These are phyloP conservation scores for Hemichromis elongatus DNA, from an alignment of 2,113 vertebrate genomes.

Conservation along the genomic window DNA sequence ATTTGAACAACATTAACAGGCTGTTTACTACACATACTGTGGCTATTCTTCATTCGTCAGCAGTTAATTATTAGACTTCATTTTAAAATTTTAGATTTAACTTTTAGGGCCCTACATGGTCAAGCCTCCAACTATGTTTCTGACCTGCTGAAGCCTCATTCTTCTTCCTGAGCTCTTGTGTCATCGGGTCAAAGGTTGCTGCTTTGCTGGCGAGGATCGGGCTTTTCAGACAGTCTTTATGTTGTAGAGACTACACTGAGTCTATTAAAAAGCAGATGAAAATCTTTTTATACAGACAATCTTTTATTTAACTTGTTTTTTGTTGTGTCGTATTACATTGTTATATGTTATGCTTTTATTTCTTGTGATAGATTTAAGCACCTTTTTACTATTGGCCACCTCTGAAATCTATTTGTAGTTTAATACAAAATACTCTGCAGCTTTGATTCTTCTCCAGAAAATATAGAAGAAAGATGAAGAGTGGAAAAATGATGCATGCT, in stretches of 20 bases:
- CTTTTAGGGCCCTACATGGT: neutral
- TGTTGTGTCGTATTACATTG: neutral
- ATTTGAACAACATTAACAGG: neutral
- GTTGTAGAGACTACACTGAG: neutral
- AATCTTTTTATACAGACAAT: neutral
- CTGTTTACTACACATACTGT: neutral
- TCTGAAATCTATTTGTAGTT: neutral
- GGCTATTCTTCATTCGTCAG: rapidly evolving
- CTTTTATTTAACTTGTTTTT: neutral
- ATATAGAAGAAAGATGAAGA: neutral
- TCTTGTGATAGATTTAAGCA: neutral
- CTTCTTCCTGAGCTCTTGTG: neutral
- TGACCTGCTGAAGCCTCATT: neutral
- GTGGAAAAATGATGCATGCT: neutral
- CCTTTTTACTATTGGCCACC: neutral
- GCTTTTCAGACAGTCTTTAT: neutral
- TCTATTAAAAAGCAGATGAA: neutral
- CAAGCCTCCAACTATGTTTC: neutral
- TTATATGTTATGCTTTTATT: neutral
- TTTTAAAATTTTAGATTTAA: neutral
- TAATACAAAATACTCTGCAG: neutral
- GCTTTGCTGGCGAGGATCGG: neutral
- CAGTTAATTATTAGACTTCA: neutral
- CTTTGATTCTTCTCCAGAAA: neutral
- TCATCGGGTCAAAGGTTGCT: neutral